phyloP scores from a whole-genome alignment of 2,888 invertebrate genomes.

The Leucania comma region DNA sequence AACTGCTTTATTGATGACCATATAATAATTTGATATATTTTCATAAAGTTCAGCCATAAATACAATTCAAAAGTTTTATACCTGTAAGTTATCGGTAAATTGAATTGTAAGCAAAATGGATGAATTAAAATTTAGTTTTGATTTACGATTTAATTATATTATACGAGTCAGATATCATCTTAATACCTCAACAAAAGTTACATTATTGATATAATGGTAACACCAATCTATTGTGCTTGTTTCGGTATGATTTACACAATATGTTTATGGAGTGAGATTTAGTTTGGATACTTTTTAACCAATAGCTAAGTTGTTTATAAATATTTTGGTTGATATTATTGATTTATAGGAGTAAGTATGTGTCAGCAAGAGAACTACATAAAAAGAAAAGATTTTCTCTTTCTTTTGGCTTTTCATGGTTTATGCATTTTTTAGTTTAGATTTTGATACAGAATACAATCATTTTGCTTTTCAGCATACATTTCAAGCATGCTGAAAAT shows the following conservation, averaged over 20 bases:
- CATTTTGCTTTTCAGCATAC: too few relatives aligned
- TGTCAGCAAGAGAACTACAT: too few relatives aligned
- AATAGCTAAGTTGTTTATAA: neutral
- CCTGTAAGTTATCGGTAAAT: slow-evolving; percentile 26
- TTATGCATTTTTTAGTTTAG: too few relatives aligned
- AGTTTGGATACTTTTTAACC: neutral
- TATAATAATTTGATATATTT: slow-evolving; percentile 32
- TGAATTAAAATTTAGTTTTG: slow-evolving; percentile 24
- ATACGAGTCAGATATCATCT: too few relatives aligned
- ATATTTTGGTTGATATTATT: too few relatives aligned
- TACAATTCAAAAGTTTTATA: slow-evolving; percentile 41
- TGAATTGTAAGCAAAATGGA: slow-evolving; percentile 32
- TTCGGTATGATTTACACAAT: neutral
- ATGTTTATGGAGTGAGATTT: neutral
- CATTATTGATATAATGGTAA: neutral
- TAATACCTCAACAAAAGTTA: neutral
- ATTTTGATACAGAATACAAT: too few relatives aligned
- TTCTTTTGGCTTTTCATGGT: too few relatives aligned
- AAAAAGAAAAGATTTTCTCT: too few relatives aligned
- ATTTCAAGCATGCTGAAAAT: too few relatives aligned
- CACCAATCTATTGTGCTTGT: neutral
- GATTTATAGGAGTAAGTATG: too few relatives aligned
- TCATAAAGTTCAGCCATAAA: slow-evolving; percentile 5
- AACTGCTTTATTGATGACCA: neutral
- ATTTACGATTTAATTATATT: neutral